Base-by-base conservation (phyloP, 2,888 invertebrate species). In the Meiosimyza decipiens region DNA sequence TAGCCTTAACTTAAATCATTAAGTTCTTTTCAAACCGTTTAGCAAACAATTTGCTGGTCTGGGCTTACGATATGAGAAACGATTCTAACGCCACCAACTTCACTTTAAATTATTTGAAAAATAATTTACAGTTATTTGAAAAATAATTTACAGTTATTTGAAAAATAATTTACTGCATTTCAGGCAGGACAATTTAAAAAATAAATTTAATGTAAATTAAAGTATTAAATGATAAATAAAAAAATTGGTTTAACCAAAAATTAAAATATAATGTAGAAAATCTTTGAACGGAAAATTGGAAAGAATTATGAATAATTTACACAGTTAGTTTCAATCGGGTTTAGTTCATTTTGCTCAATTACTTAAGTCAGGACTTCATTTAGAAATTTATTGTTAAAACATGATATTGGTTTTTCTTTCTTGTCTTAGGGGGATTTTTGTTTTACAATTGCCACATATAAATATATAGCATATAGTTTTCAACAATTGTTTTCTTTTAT, bases 401-500 rank as follows among this genome's bases (percentile, higher is more conserved):
- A 66, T 75, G 63, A 66, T 77, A 64, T 78, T 72, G 33, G 77
- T 75, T 81, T 79, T 79, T 80, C 73, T 74, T 75, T 77, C 77
- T 77, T 78, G 71, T 75, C 72, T 74, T 74, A 74, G 72, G 68
- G 72, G 73, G 68, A 73, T 40, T 40, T 57, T 60, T 60, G 51
- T 51, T 33, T 69, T 18, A 28, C 22, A 64, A 50, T 69, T 60
- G 40, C 51, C 50, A 60, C 60, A 69, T 51, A 52, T 60, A 69
- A 69, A 69, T 69, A 69, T 64, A 69, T 63, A 52, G 64, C 63
- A 70, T 71, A 72, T 71, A 75, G 65, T 71, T 77, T 73, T 77
- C 73, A 76, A 75, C 62, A 71, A 74, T 73, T 76, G 73, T 71
- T 72, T 77, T 77, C 65, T 76, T 57, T 67, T 73, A 77, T 65